phyloP scores from a whole-genome alignment of 2,113 vertebrate species.

The Phalacrocorax aristotelis region DNA sequence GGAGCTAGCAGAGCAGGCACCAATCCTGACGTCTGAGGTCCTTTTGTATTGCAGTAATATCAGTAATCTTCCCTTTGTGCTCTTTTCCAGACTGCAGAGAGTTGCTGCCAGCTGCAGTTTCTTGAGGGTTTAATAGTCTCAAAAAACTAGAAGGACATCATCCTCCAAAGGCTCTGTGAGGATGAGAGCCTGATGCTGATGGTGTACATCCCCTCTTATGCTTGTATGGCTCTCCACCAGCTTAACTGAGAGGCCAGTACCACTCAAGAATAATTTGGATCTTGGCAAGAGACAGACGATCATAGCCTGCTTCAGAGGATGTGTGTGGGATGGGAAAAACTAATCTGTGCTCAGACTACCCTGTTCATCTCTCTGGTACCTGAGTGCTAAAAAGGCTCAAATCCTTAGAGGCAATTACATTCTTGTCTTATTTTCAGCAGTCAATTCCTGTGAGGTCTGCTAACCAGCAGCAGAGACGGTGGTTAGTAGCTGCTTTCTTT shows the following conservation, averaged over 20 bases:
- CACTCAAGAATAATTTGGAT: background rate
- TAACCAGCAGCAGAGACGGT: background rate
- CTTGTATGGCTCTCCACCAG: background rate
- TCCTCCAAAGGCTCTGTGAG: background rate
- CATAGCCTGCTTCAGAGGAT: background rate
- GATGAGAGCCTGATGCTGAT: background rate
- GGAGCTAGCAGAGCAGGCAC: background rate
- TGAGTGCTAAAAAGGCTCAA: background rate
- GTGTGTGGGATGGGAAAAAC: background rate
- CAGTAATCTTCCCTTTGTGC: background rate
- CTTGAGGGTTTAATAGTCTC: background rate
- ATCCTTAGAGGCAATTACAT: background rate
- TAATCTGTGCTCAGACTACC: background rate
- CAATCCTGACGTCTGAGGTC: background rate
- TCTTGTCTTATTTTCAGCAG: background rate
- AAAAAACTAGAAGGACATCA: background rate
- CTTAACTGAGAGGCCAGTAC: background rate
- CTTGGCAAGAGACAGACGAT: background rate
- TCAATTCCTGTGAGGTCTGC: background rate
- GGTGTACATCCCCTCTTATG: background rate
- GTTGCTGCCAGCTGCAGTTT: background rate
- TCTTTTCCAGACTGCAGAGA: background rate
- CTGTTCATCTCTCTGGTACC: background rate
- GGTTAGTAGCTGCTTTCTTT: background rate
- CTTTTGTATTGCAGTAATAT: background rate